phyloP scores from a whole-genome alignment of 2,797 vertebrate species.

The Novumbra hubbsi region DNA sequence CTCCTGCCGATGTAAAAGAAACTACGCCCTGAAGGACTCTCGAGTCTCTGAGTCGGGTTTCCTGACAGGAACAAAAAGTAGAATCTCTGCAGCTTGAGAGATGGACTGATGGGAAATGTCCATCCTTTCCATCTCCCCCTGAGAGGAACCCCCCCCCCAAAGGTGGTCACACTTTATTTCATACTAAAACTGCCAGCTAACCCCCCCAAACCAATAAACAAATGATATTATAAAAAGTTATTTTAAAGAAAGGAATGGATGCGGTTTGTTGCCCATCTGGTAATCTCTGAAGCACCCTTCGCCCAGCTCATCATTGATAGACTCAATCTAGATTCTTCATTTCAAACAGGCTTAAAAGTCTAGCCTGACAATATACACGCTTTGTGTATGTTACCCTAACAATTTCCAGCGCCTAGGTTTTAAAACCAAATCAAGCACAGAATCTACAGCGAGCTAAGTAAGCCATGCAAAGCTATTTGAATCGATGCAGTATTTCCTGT shows the following conservation, averaged over 20 bases:
- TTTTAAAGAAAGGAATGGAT: not conserved
- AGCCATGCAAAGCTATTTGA: constrained; percentile 28
- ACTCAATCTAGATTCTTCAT: too few species aligned
- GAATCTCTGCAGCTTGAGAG: not conserved
- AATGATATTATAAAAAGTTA: not conserved
- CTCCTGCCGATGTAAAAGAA: constrained; percentile 23
- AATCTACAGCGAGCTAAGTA: constrained; percentile 32
- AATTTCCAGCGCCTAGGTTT: constrained; percentile 18
- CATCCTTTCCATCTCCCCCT: not conserved
- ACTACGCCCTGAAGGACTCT: constrained; percentile 14
- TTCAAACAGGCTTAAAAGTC: not conserved
- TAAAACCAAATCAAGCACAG: constrained; percentile 34
- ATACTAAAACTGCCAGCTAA: constrained; percentile 24
- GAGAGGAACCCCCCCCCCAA: constrained; percentile 25
- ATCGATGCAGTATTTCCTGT: constrained; percentile 17
- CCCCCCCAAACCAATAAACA: constrained; percentile 19
- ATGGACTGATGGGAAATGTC: not conserved
- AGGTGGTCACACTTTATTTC: not conserved
- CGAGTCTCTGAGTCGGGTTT: not conserved
- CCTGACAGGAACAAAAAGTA: not conserved
- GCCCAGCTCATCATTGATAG: too few species aligned
- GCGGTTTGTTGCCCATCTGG: not conserved
- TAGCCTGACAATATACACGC: not conserved
- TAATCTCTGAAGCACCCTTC: not conserved
- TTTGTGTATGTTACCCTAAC: not conserved